A percentile compares a stretch with the other conserved stretches of the same genome.
Conservation (phyloP, 2,113 vertebrate species). For the Coreoperca whiteheadi region DNA sequence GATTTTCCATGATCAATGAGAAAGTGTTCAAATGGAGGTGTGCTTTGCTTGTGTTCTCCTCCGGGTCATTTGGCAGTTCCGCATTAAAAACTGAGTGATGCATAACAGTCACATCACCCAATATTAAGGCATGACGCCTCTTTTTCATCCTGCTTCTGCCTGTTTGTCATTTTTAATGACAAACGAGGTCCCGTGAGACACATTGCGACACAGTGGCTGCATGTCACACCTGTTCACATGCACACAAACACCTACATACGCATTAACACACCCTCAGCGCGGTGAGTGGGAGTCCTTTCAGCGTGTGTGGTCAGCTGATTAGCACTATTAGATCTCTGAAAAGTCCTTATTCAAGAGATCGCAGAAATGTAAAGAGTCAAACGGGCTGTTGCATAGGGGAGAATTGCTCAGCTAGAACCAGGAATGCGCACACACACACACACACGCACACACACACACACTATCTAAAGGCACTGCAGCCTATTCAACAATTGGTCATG, state of each 20-base stretch:
- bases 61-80: too few species aligned
- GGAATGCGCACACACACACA: slow-evolving; percentile 46
- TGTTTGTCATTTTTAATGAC: neutral
- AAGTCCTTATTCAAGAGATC: slow-evolving; percentile 53
- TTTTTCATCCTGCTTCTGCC: neutral
- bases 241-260: neutral
- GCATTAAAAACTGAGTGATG: neutral
- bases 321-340: slow-evolving; percentile 52
- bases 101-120: neutral
- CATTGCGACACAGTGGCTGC: neutral
- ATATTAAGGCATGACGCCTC: neutral
- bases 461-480: neutral
- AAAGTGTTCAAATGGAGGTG: neutral
- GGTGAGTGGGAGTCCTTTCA: neutral
- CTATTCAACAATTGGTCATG: slow-evolving; percentile 12
- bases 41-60: neutral
- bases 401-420: slow-evolving; percentile 56
- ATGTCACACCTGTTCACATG: neutral
- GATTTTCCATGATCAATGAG: neutral
- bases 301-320: slow-evolving; percentile 33
- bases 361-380: slow-evolving; percentile 73
- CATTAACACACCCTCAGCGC: neutral
- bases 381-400: slow-evolving; percentile 20
- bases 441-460: slow-evolving; percentile 19
- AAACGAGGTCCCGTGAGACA: neutral